These are phyloP conservation scores for Oophaga sylvatica DNA, from an alignment of 2,797 vertebrate genomes.

Conservation along the genomic window DNA sequence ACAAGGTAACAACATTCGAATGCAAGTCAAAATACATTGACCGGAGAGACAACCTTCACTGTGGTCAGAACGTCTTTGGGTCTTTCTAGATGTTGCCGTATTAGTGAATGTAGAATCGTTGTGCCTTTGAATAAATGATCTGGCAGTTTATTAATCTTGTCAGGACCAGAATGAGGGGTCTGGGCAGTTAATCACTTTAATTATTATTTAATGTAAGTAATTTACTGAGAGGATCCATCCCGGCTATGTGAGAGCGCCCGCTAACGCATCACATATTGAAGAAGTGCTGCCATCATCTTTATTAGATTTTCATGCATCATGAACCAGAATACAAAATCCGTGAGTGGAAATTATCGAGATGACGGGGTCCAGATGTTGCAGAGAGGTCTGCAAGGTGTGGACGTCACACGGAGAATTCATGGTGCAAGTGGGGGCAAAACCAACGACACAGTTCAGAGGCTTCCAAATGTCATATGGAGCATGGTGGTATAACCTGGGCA, in stretches of 20 bases:
- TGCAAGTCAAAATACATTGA: neutral
- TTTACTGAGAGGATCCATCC: neutral
- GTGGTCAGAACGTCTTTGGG: neutral
- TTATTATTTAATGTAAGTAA: constrained; percentile 37
- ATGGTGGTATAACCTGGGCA: neutral
- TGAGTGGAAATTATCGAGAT: neutral
- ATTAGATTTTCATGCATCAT: constrained; percentile 29
- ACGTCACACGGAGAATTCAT: neutral
- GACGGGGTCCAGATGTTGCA: neutral
- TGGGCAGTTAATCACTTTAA: constrained; percentile 19
- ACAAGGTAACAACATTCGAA: neutral
- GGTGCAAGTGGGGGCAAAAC: neutral
- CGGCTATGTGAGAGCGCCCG: neutral
- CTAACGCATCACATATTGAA: neutral
- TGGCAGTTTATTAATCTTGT: constrained; percentile 8
- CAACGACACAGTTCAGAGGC: neutral
- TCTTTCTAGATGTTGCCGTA: neutral
- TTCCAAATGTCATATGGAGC: neutral
- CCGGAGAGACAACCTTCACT: neutral
- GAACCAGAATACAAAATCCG: neutral
- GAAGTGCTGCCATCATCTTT: neutral
- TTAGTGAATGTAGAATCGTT: neutral
- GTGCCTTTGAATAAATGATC: neutral
- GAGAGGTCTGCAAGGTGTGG: neutral
- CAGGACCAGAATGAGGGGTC: neutral